Percentiles rank a stretch among this genome's conserved stretches.
These are phyloP conservation scores for Saccopteryx bilineata DNA, from an alignment of 2,113 vertebrate genomes.

Conservation along the genomic window DNA sequence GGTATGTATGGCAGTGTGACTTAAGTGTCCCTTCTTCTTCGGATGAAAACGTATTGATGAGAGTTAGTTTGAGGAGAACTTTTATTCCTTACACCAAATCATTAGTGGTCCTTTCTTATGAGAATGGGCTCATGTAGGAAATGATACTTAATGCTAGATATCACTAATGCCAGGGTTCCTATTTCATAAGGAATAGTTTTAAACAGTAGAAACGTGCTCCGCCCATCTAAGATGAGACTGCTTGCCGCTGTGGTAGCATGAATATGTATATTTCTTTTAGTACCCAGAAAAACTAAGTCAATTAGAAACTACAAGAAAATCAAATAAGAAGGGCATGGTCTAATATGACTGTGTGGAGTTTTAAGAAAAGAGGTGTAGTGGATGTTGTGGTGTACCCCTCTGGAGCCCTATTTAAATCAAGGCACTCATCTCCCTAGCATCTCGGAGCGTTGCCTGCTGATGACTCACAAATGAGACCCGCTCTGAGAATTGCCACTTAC, in stretches of 20 bases:
- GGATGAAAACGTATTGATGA: not conserved
- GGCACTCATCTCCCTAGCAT: not conserved
- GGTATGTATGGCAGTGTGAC: not conserved
- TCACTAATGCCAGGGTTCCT: not conserved
- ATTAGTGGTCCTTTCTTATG: not conserved
- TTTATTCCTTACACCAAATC: not conserved
- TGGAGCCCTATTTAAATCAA: not conserved
- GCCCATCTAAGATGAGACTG: not conserved
- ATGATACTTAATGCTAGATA: not conserved
- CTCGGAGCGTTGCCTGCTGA: not conserved
- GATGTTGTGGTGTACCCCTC: not conserved
- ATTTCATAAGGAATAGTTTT: not conserved
- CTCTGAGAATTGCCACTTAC: not conserved
- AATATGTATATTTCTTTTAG: not conserved
- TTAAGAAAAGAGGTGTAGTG: not conserved
- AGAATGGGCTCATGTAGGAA: not conserved
- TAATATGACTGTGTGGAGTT: not conserved
- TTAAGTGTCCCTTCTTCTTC: not conserved
- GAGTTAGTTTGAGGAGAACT: not conserved
- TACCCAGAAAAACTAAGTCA: not conserved
- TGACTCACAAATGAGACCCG: not conserved
- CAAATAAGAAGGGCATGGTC: not conserved
- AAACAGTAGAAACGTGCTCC: not conserved
- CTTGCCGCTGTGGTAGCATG: not conserved
- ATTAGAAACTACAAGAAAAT: not conserved